Evolutionary conservation across 2,797 vertebrate genomes (phyloP), one percentile per base, ranked within the genome.

Genomic region (Sebastes nivosus): DNA sequence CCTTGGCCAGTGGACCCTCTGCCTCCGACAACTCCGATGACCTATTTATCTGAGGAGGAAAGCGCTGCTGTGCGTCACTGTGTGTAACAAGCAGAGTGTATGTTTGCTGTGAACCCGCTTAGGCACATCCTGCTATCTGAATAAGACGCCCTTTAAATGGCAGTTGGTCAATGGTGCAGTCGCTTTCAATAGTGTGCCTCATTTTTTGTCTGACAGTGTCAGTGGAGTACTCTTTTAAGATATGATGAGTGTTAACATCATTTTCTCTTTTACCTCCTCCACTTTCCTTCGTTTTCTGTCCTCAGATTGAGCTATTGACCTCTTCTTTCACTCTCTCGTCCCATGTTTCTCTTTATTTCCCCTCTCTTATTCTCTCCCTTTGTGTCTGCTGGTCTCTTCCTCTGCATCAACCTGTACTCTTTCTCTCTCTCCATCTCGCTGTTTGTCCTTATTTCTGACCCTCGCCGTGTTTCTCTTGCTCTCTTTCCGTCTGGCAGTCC

Each of bases 401-500:
- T 42, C 55, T 69, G 10, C 58, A 54, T 75, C 11, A 14, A 66
- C 68, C 27, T 67, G 38, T 6, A 18, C 52, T 63, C 18, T 55
- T 25, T 22, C 25, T 57, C 14, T 60, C 60, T 54, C 27, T 38
- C 20, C 50, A 8, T 34, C 61, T 55, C 4, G 5, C 20, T 79
- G 46, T 79, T 34, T 68, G 54, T 74, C 30, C 67, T 84, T 27
- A 83, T 85, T 67, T 83, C 68, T 77, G 76, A 87, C 36, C 52
- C 78, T 80, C 50, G 16, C 42, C 2, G 22, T 60, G 36, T 34
- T 67, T 12, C 67, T 81, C 66, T 57, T 60, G 57, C 54, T 66
- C 34, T 68, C 73, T 20, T 34, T 57, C 82, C 12, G 69, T 90
- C 90, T 90, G 84, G 65, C 42, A 65, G 76, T 77, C 82, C 86